These are phyloP conservation scores for Spodoptera exigua DNA, from an alignment of 2,888 invertebrate genomes.

Conservation along the genomic window DNA sequence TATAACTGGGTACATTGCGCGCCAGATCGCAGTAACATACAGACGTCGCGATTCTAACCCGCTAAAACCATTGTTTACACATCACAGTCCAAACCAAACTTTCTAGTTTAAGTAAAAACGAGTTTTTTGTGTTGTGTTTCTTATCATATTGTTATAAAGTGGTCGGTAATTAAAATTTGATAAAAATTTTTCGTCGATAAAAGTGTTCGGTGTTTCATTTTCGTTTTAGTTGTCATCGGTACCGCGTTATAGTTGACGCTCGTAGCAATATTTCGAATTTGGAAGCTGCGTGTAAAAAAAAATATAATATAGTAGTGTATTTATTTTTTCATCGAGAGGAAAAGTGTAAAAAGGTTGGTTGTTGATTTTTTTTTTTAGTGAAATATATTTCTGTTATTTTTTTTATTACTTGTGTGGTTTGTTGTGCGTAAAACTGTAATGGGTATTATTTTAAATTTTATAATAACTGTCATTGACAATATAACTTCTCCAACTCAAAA, in stretches of 20 bases:
- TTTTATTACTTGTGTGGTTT: too few species aligned
- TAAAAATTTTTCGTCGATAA: constrained; percentile 13
- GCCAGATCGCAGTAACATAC: constrained; percentile 12
- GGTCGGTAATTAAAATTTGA: constrained; percentile 22
- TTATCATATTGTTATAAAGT: constrained; percentile 16
- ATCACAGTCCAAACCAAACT: constrained; percentile 22
- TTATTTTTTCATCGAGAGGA: constrained; percentile 6
- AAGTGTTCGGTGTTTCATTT: constrained; percentile 22
- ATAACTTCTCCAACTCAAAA: too few species aligned
- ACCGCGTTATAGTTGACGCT: constrained; percentile 7
- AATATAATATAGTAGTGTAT: constrained; percentile 1
- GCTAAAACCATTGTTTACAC: constrained; percentile 26
- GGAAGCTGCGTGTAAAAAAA: constrained; percentile 14
- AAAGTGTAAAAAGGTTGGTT: constrained; percentile 21
- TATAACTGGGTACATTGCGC: constrained; percentile 26
- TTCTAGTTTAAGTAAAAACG: constrained; percentile 34
- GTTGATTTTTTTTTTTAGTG: background rate
- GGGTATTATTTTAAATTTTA: too few species aligned
- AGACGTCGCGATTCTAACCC: constrained; percentile 24
- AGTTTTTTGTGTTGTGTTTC: constrained; percentile 35
- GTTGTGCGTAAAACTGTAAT: too few species aligned
- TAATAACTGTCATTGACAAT: too few species aligned
- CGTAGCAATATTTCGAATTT: constrained; percentile 20
- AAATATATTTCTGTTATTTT: too few species aligned
- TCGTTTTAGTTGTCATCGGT: constrained; percentile 1